Evolutionary conservation across 2,113 vertebrate genomes (phyloP).

Genomic region (Romanogobio albipinnatus): DNA sequence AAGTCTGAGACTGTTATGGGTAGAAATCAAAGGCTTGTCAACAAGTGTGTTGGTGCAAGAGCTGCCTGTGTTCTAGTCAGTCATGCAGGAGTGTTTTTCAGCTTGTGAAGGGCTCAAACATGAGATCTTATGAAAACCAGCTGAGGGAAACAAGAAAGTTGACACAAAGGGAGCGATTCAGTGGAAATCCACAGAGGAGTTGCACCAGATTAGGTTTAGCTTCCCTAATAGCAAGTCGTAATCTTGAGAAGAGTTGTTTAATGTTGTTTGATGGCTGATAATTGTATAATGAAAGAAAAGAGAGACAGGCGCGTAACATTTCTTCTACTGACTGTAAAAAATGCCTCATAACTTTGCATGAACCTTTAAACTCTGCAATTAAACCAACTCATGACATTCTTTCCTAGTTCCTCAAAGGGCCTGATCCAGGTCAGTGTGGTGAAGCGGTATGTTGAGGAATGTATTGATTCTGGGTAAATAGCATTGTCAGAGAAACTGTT

Average conservation of each 20-base stretch:
- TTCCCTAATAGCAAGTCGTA: neutral
- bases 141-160: slow-evolving; percentile 32
- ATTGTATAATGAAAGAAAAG: slow-evolving; percentile 18
- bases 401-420: slow-evolving; percentile 29
- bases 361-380: slow-evolving; percentile 20
- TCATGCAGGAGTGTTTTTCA: slow-evolving; percentile 24
- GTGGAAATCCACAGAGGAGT: slow-evolving; percentile 12
- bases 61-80: slow-evolving; percentile 28
- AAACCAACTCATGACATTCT: slow-evolving; percentile 35
- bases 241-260: neutral
- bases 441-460: slow-evolving; percentile 19
- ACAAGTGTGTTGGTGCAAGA: slow-evolving; percentile 40
- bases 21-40: slow-evolving; percentile 50
- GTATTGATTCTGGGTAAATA: slow-evolving; percentile 45
- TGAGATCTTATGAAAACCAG: slow-evolving; percentile 43
- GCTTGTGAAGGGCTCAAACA: slow-evolving; percentile 18
- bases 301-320: slow-evolving; percentile 1
- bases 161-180: slow-evolving; percentile 35
- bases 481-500: neutral
- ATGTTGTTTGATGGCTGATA: slow-evolving; percentile 5
- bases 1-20: slow-evolving; percentile 26
- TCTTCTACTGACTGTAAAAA: slow-evolving; percentile 14
- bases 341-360: slow-evolving; percentile 17
- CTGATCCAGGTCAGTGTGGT: slow-evolving; percentile 30
- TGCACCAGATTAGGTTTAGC: neutral